Base-by-base conservation (phyloP, 2,797 vertebrate species). In the Taenioides sp. region DNA sequence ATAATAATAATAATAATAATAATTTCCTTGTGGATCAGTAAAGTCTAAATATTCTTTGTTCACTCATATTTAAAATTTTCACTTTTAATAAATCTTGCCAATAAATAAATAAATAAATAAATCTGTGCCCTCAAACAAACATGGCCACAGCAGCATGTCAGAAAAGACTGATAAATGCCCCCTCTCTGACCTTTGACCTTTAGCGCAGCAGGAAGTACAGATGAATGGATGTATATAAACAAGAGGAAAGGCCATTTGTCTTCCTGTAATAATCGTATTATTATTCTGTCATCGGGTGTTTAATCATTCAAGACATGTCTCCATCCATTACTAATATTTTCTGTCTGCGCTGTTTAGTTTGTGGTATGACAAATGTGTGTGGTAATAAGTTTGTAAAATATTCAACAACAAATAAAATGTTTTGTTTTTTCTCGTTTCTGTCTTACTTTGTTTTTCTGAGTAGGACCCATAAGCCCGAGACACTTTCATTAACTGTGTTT, bases 101-200 rank as follows among this genome's bases (percentile, higher is more conserved):
- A 27, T 27, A 27, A 27, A 27, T 27, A 2, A 27, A 27, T 27
- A 2, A 27, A 27, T 73, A 52, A 58, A 23, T 62, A 50, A 62
- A 65, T 60, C 58, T 65, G 31, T 28, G 54, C 16, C 40, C 57
- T 31, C 34, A 34, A 50, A 61, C 20, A 47, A 80, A 22, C 34
- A 62, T 67, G 61, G 52, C 22, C 37, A 62, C 54, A 70, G 62
- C 75, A 71, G 80, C 63, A 47, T 20, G 31, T 82, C 71, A 78
- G 71, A 40, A 43, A 34, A 64, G 58, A 69, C 73, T 86, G 78
- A 86, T 73, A 65, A 82, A 86, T 82, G 76, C 81, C 61, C 81
- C 61, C 78, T 79, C 74, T 77, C 52, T 71, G 72, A 61, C 68
- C 67, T 74, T 78, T 90, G 75, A 81, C 85, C 81, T 91, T 89